Conservation (phyloP, 2,797 vertebrate species). For the Sebastes taczanowskii region DNA sequence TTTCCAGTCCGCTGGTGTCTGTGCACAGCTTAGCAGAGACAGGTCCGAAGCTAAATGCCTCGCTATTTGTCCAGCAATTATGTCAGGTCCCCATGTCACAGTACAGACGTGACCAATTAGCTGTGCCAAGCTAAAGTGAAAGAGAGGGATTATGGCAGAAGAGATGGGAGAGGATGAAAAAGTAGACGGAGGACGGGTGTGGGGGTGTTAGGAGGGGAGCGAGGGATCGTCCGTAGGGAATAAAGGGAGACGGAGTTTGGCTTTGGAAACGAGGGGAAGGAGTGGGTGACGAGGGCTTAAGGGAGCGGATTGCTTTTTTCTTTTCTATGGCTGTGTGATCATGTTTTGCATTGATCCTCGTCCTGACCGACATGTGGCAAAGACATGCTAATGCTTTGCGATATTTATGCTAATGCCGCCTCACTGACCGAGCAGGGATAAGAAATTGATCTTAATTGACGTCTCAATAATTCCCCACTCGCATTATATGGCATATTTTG, state of each 20-base stretch:
- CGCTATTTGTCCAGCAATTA: conserved; percentile 84
- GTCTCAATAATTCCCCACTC: conserved; percentile 61
- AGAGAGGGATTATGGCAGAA: conserved; percentile 75
- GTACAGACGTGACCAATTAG: conserved; percentile 85
- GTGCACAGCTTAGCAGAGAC: conserved; percentile 74
- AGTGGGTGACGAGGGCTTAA: conserved; percentile 21
- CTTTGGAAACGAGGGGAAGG: conserved; percentile 49
- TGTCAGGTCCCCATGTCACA: conserved; percentile 81
- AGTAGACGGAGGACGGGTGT: conserved; percentile 39
- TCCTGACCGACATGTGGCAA: conserved; percentile 62
- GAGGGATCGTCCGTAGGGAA: conserved; percentile 50
- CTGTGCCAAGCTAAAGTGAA: conserved; percentile 70
- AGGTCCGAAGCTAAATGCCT: conserved; percentile 78
- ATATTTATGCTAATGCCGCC: conserved; percentile 67
- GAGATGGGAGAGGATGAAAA: conserved; percentile 66
- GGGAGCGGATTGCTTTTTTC: conserved; percentile 19
- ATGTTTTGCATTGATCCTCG: conserved; percentile 69
- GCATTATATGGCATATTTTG: conserved; percentile 62
- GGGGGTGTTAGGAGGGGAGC: conserved; percentile 35
- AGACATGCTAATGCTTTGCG: conserved; percentile 57
- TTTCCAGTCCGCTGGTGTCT: conserved; percentile 77
- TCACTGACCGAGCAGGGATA: conserved; percentile 41
- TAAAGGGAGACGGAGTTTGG: conserved; percentile 53
- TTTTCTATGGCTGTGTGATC: conserved; percentile 44
- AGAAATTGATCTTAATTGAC: conserved; percentile 73